Evolutionary conservation across 1,140 invertebrate genomes (phyloP), one percentile per base, ranked within the genome.

Genomic region (Drosophila leontia): DNA sequence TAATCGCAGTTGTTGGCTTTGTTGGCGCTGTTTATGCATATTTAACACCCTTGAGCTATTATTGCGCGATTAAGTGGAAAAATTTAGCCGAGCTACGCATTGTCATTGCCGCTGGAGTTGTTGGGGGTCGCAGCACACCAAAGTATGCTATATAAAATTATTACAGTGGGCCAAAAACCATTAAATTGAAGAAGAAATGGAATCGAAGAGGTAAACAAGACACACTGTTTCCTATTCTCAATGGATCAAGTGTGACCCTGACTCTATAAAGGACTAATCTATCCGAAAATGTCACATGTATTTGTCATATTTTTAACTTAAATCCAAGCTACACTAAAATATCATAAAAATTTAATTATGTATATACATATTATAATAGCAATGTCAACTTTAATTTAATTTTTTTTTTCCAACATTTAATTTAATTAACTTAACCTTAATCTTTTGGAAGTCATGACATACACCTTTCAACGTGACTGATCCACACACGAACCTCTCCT

Each of bases 1-100:
- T 76, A 75, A 80, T 80, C 57, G 71, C 64, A 60, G 56, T 71
- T 42, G 55, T 67, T 62, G 57, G 37, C 58, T 57, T 57, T 64
- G 75, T 64, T 78, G 59, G 32, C 55, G 42, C 45, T 74, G 55
- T 61, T 72, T 53, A 75, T 55, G 53, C 57, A 64, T 79, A 82
- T 86, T 86, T 80, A 87, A 72, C 76, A 81, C 44, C 78, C 78
- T 79, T 59, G 68, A 76, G 81, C 81, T 71, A 90, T 78, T 78
- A 85, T 90, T 85, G 82, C 51, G 85, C 84, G 81, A 90, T 88
- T 84, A 81, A 75, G 78, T 56, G 74, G 37, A 84, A 84, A 63
- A 84, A 84, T 78, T 90, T 84, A 68, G 78, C 67, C 69, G 67
- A 69, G 60, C 76, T 55, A 78, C 77, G 67, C 81, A 75, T 64